These are phyloP conservation scores for Xenops minutus DNA, from an alignment of 2,797 vertebrate genomes.

Conservation along the genomic window DNA sequence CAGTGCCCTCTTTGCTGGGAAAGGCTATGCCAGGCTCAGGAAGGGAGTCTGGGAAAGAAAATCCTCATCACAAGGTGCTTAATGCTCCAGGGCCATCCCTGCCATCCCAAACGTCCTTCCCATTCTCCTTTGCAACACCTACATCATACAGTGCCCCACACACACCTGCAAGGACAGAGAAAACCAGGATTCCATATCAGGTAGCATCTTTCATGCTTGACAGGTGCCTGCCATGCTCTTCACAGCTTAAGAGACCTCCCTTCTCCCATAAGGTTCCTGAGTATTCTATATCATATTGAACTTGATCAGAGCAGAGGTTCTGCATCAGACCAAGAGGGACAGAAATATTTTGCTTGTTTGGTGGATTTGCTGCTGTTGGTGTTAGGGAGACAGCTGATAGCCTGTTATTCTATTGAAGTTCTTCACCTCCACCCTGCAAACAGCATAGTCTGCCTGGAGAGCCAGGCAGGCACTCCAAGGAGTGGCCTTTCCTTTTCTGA, in stretches of 20 bases:
- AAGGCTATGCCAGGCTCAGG: not conserved
- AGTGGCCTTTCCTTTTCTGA: not conserved
- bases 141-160: accelerated
- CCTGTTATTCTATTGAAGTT: not conserved
- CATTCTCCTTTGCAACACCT: not conserved
- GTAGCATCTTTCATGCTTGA: not conserved
- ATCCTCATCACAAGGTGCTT: not conserved
- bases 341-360: not conserved
- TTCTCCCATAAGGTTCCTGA: not conserved
- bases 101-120: not conserved
- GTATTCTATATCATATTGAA: not conserved
- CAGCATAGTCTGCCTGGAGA: not conserved
- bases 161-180: not conserved
- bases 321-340: not conserved
- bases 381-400: not conserved
- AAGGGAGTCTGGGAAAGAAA: not conserved
- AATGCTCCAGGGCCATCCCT: not conserved
- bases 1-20: accelerated
- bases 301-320: not conserved
- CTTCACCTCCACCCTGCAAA: not conserved
- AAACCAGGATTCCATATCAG: accelerated
- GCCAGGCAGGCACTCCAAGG: not conserved
- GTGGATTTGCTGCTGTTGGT: not conserved
- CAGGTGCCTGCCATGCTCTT: not conserved
- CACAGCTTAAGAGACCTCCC: not conserved